Percentiles rank a stretch among this genome's conserved stretches.
Conservation (phyloP, 30 jellyfish, hydroid and myxozoan species). For the Catostylus mosaicus region DNA sequence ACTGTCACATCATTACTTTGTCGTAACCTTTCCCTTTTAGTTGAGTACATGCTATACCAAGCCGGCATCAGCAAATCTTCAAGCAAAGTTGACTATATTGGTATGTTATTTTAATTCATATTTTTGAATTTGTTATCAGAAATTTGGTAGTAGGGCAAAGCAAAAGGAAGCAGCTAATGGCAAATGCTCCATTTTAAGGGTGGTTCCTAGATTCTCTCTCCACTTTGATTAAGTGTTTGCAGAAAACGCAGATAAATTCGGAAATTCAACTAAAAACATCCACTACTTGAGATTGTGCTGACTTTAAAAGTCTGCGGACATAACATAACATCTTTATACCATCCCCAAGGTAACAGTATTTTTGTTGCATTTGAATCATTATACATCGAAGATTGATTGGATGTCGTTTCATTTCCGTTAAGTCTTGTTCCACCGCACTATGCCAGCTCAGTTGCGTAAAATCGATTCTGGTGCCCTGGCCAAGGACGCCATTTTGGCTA, state of each 20-base stretch:
- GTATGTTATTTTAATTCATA: conserved; percentile 15
- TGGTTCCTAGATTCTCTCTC: not conserved
- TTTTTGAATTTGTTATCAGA: not conserved
- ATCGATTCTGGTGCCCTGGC: too few species aligned
- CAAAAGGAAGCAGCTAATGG: too few species aligned
- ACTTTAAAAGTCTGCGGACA: not conserved
- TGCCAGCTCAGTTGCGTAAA: too few species aligned
- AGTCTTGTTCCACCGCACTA: too few species aligned
- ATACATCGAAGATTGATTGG: too few species aligned
- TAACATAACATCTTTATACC: not conserved
- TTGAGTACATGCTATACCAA: conserved; percentile 82
- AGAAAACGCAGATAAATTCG: not conserved
- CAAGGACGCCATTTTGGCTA: too few species aligned
- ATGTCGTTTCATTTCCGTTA: too few species aligned
- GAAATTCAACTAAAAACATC: not conserved
- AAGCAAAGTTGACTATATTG: conserved; percentile 45
- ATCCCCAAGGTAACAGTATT: not conserved
- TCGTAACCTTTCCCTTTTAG: conserved; percentile 21
- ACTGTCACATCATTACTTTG: too few species aligned
- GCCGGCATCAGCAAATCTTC: conserved; percentile 75
- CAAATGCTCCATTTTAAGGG: not conserved
- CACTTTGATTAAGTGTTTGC: not conserved
- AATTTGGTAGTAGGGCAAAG: too few species aligned
- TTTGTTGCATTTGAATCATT: too few species aligned
- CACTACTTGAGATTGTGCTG: too few species aligned